Conservation (phyloP, 1,140 invertebrate species). For the Drosophila tropicalis region DNA sequence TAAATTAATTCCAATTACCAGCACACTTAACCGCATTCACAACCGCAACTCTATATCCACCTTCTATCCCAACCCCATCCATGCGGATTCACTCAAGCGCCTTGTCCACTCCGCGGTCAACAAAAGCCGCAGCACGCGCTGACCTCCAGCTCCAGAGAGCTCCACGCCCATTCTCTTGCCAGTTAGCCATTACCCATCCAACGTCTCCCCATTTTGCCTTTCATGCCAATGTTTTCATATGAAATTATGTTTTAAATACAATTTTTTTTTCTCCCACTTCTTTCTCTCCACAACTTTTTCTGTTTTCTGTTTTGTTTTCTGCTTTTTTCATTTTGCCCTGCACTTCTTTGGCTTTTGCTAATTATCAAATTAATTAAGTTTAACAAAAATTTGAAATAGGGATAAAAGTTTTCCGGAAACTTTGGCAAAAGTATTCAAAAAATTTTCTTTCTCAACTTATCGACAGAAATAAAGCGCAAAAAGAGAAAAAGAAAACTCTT, state of each 20-base stretch:
- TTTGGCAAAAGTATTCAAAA: constrained; percentile 68
- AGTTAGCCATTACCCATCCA: constrained; percentile 12
- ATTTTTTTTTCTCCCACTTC: constrained; percentile 25
- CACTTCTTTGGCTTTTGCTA: constrained; percentile 75
- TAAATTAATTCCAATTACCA: constrained; percentile 81
- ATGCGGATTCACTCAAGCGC: constrained; percentile 15
- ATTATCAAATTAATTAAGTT: constrained; percentile 80
- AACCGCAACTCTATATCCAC: constrained; percentile 42
- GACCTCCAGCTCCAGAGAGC: constrained; percentile 27
- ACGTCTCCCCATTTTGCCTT: constrained; percentile 32
- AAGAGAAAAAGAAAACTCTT: constrained; percentile 53
- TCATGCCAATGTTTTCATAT: constrained; percentile 67
- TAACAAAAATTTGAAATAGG: constrained; percentile 31
- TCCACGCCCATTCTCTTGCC: background rate
- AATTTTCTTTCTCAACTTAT: constrained; percentile 73
- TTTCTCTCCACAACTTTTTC: constrained; percentile 4
- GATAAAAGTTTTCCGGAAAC: constrained; percentile 48
- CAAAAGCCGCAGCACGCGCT: constrained; percentile 71
- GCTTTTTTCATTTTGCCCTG: constrained; percentile 32
- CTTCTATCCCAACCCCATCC: constrained; percentile 6
- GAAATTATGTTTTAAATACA: constrained; percentile 67
- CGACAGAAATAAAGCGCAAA: background rate
- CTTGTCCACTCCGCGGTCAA: constrained; percentile 48
- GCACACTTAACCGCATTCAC: constrained; percentile 25
- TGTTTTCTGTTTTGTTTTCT: background rate